phyloP scores from a whole-genome alignment of 2,888 invertebrate species.

The Hypercompe scribonia region DNA sequence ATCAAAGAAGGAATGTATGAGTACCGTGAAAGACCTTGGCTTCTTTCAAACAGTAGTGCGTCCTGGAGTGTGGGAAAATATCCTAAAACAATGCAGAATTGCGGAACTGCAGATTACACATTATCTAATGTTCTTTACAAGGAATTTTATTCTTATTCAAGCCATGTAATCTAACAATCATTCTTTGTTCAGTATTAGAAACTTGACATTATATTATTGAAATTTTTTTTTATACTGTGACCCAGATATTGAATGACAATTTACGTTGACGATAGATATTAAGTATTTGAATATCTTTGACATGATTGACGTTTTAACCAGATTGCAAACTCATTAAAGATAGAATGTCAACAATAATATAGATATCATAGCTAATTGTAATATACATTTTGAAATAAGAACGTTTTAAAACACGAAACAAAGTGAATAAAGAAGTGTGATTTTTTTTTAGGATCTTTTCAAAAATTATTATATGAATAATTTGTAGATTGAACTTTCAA shows the following conservation, averaged over 20 bases:
- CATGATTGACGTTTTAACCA: too few relatives aligned
- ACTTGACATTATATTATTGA: background rate
- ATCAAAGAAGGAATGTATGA: background rate
- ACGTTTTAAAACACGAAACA: background rate
- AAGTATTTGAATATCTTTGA: background rate
- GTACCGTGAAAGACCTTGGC: background rate
- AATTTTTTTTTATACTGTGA: background rate
- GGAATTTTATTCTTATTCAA: background rate
- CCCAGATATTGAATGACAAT: background rate
- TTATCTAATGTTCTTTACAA: background rate
- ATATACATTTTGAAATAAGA: background rate
- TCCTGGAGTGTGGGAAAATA: background rate
- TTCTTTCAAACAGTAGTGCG: background rate
- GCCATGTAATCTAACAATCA: background rate
- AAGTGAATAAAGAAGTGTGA: background rate
- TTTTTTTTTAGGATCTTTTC: background rate
- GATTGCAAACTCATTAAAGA: too few relatives aligned
- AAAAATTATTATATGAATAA: conserved; percentile 22
- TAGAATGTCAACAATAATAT: background rate
- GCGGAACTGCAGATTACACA: background rate
- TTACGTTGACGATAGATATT: too few relatives aligned
- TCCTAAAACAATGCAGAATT: background rate
- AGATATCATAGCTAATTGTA: background rate
- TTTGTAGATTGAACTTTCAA: conserved; percentile 30
- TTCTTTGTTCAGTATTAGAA: background rate